Conservation (phyloP, 2,888 invertebrate species). For the Myathropa florea region DNA sequence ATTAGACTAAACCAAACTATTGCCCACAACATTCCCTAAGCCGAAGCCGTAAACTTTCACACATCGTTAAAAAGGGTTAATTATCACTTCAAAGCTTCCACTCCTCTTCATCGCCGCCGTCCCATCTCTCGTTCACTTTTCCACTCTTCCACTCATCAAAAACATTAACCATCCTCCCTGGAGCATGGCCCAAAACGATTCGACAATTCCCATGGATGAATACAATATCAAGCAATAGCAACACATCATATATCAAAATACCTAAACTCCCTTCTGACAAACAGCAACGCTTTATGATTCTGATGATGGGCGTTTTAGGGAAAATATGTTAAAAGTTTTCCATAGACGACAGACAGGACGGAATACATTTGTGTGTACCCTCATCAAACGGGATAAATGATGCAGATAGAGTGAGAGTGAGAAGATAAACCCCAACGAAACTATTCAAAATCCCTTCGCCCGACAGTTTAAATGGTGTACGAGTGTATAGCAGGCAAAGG, state of each 20-base stretch:
- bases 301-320: conserved; percentile 51
- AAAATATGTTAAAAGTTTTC: conserved; percentile 56
- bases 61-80: conserved; percentile 67
- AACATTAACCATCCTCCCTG: conserved; percentile 31
- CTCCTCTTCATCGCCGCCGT: background rate
- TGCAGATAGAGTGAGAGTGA: conserved; percentile 35
- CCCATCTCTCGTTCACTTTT: background rate
- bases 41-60: conserved; percentile 68
- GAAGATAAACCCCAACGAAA: conserved; percentile 38
- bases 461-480: conserved; percentile 24
- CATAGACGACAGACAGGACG: conserved; percentile 17
- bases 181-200: conserved; percentile 35
- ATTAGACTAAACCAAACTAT: conserved; percentile 66
- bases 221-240: background rate
- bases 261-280: conserved; percentile 59
- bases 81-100: conserved; percentile 63
- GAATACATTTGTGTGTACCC: conserved; percentile 40
- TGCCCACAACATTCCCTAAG: conserved; percentile 59
- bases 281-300: conserved; percentile 50
- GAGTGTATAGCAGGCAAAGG: conserved; percentile 1
- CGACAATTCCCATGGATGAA: conserved; percentile 20
- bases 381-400: conserved; percentile 65
- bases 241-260: conserved; percentile 48
- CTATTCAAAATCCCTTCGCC: conserved; percentile 60
- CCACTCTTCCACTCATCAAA: background rate